These are phyloP conservation scores for Characodon lateralis DNA, from an alignment of 2,797 vertebrate genomes.

Conservation along the genomic window DNA sequence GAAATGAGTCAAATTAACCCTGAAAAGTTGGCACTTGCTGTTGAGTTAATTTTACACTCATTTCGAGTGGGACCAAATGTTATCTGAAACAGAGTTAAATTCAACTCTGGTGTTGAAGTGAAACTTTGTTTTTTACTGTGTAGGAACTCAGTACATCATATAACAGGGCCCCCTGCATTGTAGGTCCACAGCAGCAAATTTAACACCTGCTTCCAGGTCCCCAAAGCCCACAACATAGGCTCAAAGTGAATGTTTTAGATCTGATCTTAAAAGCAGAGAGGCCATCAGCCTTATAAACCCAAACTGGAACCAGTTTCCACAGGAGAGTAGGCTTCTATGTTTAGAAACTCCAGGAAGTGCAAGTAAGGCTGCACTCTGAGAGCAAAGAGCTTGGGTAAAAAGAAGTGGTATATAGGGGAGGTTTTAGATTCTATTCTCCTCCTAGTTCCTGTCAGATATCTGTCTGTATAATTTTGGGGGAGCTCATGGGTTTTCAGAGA, in stretches of 20 bases:
- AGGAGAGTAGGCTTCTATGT: neutral
- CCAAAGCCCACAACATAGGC: neutral
- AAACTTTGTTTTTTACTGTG: no score
- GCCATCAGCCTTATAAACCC: neutral
- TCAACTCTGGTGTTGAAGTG: no score
- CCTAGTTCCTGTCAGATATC: neutral
- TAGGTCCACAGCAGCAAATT: neutral
- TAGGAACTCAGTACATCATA: neutral
- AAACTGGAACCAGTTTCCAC: neutral
- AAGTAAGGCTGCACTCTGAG: neutral
- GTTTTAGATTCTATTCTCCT: neutral
- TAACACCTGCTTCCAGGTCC: neutral
- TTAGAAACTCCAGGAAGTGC: neutral
- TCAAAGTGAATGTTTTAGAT: neutral
- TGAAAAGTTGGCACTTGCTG: no score
- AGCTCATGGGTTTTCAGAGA: neutral
- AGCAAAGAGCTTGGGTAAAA: neutral
- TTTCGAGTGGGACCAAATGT: no score
- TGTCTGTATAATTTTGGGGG: neutral
- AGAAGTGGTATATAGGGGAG: neutral
- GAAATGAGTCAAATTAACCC: no score
- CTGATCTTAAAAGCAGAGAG: slow-evolving; percentile 4
- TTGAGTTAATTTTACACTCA: no score
- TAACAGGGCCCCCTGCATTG: neutral
- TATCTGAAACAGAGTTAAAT: no score